Evolutionary conservation across 2,888 invertebrate genomes (phyloP).

Genomic region (Alviniconcha strummeri): DNA sequence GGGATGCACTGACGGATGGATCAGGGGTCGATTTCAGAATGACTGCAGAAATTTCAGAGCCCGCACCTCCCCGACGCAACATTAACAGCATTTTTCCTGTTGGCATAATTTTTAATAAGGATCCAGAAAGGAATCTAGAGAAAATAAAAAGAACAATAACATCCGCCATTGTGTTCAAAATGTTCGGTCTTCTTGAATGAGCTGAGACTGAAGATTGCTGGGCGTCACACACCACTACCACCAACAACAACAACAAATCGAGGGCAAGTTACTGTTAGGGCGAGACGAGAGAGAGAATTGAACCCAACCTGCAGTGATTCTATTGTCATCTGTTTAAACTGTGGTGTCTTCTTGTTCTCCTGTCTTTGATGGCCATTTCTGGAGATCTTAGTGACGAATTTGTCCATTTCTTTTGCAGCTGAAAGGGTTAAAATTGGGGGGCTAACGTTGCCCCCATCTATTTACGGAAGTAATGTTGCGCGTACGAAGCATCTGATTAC

Average conservation of each 20-base stretch:
- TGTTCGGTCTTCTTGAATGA: too few relatives aligned
- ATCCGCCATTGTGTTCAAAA: too few relatives aligned
- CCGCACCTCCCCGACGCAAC: too few relatives aligned
- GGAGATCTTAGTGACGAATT: slow-evolving; percentile 48
- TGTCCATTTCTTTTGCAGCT: slow-evolving; percentile 46
- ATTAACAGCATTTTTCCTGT: too few relatives aligned
- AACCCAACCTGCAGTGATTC: slow-evolving; percentile 53
- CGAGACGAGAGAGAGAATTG: too few relatives aligned
- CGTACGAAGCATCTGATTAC: background rate
- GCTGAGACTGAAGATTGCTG: too few relatives aligned
- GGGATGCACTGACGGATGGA: too few relatives aligned
- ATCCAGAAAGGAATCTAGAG: too few relatives aligned
- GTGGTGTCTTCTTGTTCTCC: slow-evolving; percentile 25
- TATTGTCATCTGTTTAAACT: slow-evolving; percentile 55
- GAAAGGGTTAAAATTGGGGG: background rate
- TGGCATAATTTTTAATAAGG: too few relatives aligned
- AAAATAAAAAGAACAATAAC: too few relatives aligned
- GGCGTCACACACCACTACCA: background rate
- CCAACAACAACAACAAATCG: background rate
- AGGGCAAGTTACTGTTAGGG: background rate
- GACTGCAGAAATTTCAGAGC: too few relatives aligned
- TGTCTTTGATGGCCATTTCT: slow-evolving; percentile 26
- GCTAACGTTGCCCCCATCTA: background rate
- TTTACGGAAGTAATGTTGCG: slow-evolving; percentile 7
- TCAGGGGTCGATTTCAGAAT: too few relatives aligned